Conservation (phyloP, 2,797 vertebrate species). For the Tapera naevia region DNA sequence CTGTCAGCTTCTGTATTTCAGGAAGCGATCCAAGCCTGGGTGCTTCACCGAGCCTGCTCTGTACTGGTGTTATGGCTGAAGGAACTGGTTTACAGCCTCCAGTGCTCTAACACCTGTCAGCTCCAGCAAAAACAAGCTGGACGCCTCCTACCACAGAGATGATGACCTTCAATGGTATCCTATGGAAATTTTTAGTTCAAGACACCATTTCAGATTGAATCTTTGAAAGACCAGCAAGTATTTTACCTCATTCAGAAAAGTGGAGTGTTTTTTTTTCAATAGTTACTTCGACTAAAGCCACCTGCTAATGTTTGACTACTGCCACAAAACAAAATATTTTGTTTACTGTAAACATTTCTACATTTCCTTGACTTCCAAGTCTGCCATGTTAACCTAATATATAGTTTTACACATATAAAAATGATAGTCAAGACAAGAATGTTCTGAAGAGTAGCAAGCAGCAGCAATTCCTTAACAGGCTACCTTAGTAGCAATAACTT, state of each 20-base stretch:
- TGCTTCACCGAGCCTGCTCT: not conserved
- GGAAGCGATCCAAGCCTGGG: not conserved
- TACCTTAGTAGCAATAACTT: not conserved
- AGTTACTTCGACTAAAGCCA: not conserved
- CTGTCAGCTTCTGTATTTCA: not conserved
- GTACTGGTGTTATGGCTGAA: not conserved
- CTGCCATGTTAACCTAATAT: not conserved
- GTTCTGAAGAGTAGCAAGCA: not conserved
- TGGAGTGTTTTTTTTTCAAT: not conserved
- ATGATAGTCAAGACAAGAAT: not conserved
- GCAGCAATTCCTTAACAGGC: not conserved
- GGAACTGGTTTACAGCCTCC: conserved; percentile 1
- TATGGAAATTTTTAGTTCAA: not conserved
- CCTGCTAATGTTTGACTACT: not conserved
- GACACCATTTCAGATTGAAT: not conserved
- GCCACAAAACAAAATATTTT: not conserved
- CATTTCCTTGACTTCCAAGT: not conserved
- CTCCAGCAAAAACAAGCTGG: not conserved
- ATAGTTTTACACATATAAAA: not conserved
- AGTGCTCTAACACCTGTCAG: not conserved
- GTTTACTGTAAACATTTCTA: not conserved
- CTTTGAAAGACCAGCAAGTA: not conserved
- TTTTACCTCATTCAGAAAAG: not conserved
- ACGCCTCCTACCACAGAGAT: not conserved
- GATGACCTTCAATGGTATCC: not conserved